A percentile compares a stretch with the other conserved stretches of the same genome.
Conservation (phyloP, 2,888 invertebrate genomes). For the Odontomyia ornata region DNA sequence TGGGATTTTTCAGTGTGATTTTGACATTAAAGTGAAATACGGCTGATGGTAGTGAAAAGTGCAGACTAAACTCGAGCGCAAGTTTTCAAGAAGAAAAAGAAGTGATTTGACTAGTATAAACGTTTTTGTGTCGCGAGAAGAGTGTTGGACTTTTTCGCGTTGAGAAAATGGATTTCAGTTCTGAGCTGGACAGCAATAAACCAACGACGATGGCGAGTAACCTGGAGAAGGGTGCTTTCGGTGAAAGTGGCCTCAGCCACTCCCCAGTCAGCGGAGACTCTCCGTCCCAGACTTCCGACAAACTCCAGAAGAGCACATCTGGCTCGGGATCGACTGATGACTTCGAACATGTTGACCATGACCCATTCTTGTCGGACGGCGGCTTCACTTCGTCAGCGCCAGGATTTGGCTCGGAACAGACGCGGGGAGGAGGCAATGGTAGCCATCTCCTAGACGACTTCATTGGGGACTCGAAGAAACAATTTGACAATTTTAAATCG, state of each 20-base stretch:
- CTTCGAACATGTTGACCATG: constrained; percentile 51
- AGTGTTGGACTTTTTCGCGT: not conserved
- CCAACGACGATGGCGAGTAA: not conserved
- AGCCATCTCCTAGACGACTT: constrained; percentile 35
- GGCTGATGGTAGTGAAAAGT: not conserved
- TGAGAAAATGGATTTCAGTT: constrained; percentile 37
- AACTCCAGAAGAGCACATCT: constrained; percentile 26
- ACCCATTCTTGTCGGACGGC: constrained; percentile 44
- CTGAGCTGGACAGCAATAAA: not conserved
- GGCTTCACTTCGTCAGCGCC: constrained; percentile 9
- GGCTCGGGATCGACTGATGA: constrained; percentile 48
- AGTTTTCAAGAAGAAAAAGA: not conserved
- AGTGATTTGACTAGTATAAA: not conserved
- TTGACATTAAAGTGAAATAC: constrained; percentile 1
- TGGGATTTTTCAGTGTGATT: constrained; percentile 15
- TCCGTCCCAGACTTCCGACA: constrained; percentile 8
- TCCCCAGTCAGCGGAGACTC: constrained; percentile 14
- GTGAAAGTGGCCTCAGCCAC: constrained; percentile 14
- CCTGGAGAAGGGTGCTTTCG: constrained; percentile 16
- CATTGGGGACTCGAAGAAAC: constrained; percentile 14
- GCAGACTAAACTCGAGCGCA: not conserved
- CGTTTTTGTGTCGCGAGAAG: not conserved
- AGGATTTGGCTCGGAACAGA: not conserved
- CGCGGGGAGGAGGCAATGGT: not conserved
- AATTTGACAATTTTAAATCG: constrained; percentile 38